Evolutionary conservation across 2,888 invertebrate species (phyloP), one percentile per base, ranked within the genome.

Genomic region (Netelia fuscicornis): DNA sequence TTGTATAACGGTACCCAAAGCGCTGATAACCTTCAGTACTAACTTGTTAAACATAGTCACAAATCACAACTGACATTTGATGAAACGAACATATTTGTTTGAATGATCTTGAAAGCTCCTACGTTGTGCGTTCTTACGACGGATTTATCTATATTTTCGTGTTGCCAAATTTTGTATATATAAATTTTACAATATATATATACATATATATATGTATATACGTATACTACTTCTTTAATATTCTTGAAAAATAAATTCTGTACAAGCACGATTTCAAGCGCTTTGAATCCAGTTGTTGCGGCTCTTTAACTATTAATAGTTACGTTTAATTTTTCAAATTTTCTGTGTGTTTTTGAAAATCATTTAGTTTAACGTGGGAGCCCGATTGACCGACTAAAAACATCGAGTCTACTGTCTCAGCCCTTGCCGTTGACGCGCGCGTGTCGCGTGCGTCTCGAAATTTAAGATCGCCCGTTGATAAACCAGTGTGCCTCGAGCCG

Each of bases 1-100:
- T 93, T 97, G 96, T 56, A 97, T 91, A 60, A 96, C 94, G 88
- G 95, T 96, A 75, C 96, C 96, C 54, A 95, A 76, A 87, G 95
- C 94, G 60, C 95, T 95, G 87, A 94, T 91, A 72, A 95, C 88
- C 93, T 95, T 95, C 20, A 94, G 94, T 72, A 95, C 64, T 83
- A 94, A 90, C 86, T 93, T 94, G 60, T 84, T 83, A 75, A 84
- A 79, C 88, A 89, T 72, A 42, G 72, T 81, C 48, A 67, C 70
- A 56, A 52, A 10, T 62, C 25, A 44, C 23, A 67, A 48, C 58
- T 64, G 65, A 65, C 67, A 67, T 77, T 60, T 48, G 23, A 44
- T 56, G 65, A 64, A 65, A 67, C 60, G 44, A 65, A 56, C 56
- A 56, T 25, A 23, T 67, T 56, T 30, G 54, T 42, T 60, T 58